Percentiles rank a stretch among this genome's conserved stretches.
These are phyloP conservation scores for Anastrepha ludens DNA, from an alignment of 1,140 invertebrate genomes.

Conservation along the genomic window DNA sequence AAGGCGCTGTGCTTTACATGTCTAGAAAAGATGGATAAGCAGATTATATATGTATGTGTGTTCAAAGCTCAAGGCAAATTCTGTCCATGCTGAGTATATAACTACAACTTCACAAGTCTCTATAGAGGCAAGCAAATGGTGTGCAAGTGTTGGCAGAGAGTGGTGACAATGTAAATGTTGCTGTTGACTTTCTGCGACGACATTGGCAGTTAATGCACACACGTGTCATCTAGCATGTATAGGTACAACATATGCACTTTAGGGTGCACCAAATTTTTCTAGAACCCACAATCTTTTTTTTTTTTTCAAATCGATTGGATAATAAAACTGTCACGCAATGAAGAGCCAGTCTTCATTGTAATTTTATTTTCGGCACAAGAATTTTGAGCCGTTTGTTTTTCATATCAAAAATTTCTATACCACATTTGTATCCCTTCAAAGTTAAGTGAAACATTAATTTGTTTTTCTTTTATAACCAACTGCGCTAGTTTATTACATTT, in stretches of 20 bases:
- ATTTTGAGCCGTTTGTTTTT: too few relatives aligned
- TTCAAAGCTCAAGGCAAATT: neutral
- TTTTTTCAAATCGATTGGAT: too few relatives aligned
- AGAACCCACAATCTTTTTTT: neutral
- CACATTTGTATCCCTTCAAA: too few relatives aligned
- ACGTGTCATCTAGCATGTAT: neutral
- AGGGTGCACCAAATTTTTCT: neutral
- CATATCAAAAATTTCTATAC: too few relatives aligned
- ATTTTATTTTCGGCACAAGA: too few relatives aligned
- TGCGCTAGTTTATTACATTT: too few relatives aligned
- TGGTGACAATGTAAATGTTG: neutral
- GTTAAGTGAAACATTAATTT: too few relatives aligned
- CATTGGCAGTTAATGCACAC: neutral
- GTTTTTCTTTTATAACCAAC: too few relatives aligned
- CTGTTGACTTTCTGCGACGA: neutral
- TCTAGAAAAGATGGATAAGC: neutral
- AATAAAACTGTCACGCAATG: too few relatives aligned
- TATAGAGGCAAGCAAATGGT: neutral
- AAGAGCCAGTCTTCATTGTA: too few relatives aligned
- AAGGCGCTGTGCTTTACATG: constrained; percentile 11
- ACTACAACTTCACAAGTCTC: neutral
- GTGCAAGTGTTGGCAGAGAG: neutral
- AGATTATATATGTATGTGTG: too few relatives aligned
- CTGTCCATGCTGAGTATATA: neutral
- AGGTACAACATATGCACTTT: neutral